Evolutionary conservation across 1,140 invertebrate genomes (phyloP).

Genomic region (Conus betulinus): DNA sequence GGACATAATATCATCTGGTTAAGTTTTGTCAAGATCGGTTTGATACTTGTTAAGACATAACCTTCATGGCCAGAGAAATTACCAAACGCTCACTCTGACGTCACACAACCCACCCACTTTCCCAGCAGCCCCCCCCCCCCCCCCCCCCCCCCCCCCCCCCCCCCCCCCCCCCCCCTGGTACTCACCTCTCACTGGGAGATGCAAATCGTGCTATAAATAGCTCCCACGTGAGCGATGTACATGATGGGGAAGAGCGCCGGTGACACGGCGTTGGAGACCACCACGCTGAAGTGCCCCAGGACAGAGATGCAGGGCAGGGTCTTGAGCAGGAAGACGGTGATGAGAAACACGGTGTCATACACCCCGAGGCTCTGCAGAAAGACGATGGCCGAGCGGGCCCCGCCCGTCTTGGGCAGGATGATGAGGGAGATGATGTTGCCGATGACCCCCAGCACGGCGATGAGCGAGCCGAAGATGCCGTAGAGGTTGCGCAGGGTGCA

Average conservation of each 20-base stretch:
- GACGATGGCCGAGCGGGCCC: conserved; percentile 25
- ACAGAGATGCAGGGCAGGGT: conserved; percentile 33
- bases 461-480: conserved; percentile 35
- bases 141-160: too few relatives aligned
- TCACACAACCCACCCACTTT: too few relatives aligned
- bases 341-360: conserved; percentile 38
- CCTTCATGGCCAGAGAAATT: too few relatives aligned
- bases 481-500: conserved; percentile 38
- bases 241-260: conserved; percentile 28
- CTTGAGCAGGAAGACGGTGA: conserved; percentile 20
- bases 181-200: conserved; percentile 38
- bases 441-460: conserved; percentile 31
- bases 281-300: conserved; percentile 27
- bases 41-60: too few relatives aligned
- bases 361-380: conserved; percentile 35
- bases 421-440: conserved; percentile 37
- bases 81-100: too few relatives aligned
- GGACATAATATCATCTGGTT: too few relatives aligned
- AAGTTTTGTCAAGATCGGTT: too few relatives aligned
- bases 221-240: conserved; percentile 34
- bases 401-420: conserved; percentile 39
- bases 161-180: too few relatives aligned
- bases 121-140: too few relatives aligned
- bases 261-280: conserved; percentile 33
- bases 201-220: conserved; percentile 40